Conservation (phyloP, 2,113 vertebrate species). For the Chiloscyllium plagiosum region DNA sequence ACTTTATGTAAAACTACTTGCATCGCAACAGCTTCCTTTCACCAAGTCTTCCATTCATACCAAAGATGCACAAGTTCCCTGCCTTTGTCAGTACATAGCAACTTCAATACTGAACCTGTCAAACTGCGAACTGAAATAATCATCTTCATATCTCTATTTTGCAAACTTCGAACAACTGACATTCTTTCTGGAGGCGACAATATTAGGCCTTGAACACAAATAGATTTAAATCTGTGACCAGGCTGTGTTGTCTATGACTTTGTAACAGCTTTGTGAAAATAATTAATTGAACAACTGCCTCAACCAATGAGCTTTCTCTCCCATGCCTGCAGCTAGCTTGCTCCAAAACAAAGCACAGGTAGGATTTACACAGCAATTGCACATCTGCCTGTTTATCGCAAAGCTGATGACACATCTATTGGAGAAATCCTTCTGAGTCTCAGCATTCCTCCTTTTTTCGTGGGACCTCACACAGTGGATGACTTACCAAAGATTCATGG, state of each 20-base stretch:
- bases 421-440: not conserved
- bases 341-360: not conserved
- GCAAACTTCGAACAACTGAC: not conserved
- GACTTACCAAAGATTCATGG: not conserved
- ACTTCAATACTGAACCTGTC: conserved; percentile 15
- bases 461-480: not conserved
- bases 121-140: not conserved
- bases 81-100: conserved; percentile 26
- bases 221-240: not conserved
- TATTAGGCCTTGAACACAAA: not conserved
- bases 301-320: not conserved
- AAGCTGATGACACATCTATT: not conserved
- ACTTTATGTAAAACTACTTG: not conserved
- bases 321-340: not conserved
- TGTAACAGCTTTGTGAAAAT: not conserved
- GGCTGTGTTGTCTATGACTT: no score
- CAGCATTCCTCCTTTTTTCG: not conserved
- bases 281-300: not conserved
- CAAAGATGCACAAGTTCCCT: not conserved
- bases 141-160: not conserved
- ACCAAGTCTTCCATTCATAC: not conserved
- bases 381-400: not conserved
- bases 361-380: not conserved
- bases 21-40: not conserved
- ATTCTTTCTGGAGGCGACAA: not conserved